Evolutionary conservation across 2,797 vertebrate genomes (phyloP), one percentile per base, ranked within the genome.

Genomic region (Tapirus indicus): DNA sequence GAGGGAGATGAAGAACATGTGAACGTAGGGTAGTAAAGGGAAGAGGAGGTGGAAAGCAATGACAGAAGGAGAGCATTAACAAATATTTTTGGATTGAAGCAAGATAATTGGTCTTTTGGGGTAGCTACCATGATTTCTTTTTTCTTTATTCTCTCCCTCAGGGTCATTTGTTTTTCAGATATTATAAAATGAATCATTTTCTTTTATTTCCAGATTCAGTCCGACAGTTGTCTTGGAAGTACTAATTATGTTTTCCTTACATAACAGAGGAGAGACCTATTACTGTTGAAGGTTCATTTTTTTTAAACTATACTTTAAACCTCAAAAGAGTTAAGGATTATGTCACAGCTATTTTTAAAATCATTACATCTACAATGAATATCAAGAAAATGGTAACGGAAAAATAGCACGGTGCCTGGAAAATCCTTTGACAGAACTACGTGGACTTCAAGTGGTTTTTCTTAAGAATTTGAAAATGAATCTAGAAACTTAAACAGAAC

Each of bases 231-330:
- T 29, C 92, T 94, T 77, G 75, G 89, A 97, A 97, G 87, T 84
- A 95, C 95, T 96, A 97, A 96, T 97, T 98, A 97, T 86, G 79
- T 84, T 96, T 96, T 95, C 68, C 75, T 98, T 97, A 97, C 56
- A 83, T 96, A 98, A 97, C 86, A 88, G 62, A 84, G 44, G 75
- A 95, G 62, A 72, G 75, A 89, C 32, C 94, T 97, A 97, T 98
- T 95, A 94, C 80, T 96, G 56, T 88, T 85, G 71, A 96, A 97
- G 58, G 2, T 97, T 96, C 79, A 25, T 86, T 96, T 90, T 92
- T 68, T 32, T 16, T 25, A 78, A 79, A 52, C 74, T 87, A 92
- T 75, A 52, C 25, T 92, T 93, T 97, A 84, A 96, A 90, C 88
- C n/a, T 95, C 86, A 97, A 62, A 97, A 92, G 62, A 95, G 54